These are phyloP conservation scores for Barypeithes pellucidus DNA, from an alignment of 2,888 invertebrate species.

Conservation along the genomic window DNA sequence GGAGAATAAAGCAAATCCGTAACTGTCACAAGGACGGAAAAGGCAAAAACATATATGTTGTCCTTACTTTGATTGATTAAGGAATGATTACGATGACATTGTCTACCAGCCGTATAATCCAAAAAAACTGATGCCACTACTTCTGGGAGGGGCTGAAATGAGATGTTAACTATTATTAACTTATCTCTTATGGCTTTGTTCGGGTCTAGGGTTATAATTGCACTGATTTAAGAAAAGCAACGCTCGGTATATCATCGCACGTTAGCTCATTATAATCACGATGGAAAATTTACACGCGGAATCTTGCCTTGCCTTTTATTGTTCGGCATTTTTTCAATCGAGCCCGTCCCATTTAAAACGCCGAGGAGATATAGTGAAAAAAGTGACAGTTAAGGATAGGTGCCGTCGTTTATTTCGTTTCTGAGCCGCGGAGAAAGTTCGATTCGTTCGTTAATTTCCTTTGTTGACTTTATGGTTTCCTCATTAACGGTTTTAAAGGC, in stretches of 20 bases:
- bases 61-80: too few relatives aligned
- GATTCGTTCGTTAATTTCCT: neutral
- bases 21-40: too few relatives aligned
- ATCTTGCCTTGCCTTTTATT: constrained; percentile 5
- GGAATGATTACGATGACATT: too few relatives aligned
- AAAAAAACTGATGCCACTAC: too few relatives aligned
- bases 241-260: neutral
- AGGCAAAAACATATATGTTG: too few relatives aligned
- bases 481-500: constrained; percentile 4
- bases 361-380: constrained; percentile 8
- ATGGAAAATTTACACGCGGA: neutral
- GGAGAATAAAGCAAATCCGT: too few relatives aligned
- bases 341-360: constrained; percentile 16
- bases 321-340: neutral
- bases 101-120: too few relatives aligned
- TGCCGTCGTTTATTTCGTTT: constrained; percentile 28
- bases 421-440: constrained; percentile 33
- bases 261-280: neutral
- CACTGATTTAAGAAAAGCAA: neutral
- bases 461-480: too few relatives aligned
- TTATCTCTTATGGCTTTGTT: too few relatives aligned
- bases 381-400: constrained; percentile 23
- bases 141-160: too few relatives aligned
- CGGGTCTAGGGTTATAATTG: too few relatives aligned
- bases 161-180: too few relatives aligned